Evolutionary conservation across 2,888 invertebrate species (phyloP).

Genomic region (Aspidapion aeneum): DNA sequence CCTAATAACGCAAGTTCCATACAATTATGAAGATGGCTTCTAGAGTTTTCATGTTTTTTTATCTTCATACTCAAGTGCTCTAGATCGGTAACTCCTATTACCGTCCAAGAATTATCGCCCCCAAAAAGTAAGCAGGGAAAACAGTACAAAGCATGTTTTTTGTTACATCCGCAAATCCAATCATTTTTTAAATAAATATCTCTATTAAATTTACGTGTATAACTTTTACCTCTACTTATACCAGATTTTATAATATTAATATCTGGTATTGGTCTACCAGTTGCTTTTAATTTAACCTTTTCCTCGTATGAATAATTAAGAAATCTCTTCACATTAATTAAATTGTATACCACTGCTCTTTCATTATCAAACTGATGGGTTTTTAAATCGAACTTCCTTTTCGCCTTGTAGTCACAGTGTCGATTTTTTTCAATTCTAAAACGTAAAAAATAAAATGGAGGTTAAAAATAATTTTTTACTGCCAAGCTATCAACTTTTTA

Average conservation of each 20-base stretch:
- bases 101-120: conserved; percentile 11
- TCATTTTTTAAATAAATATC: conserved; percentile 14
- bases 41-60: conserved; percentile 1
- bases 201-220: conserved; percentile 10
- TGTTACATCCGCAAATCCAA: conserved; percentile 20
- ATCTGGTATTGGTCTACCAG: no score
- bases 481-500: no score
- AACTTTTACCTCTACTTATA: conserved; percentile 4
- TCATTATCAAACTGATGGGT: no score
- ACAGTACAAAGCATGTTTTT: conserved; percentile 18
- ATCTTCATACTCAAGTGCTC: conserved; percentile 6
- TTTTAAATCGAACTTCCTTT: no score
- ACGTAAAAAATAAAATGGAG: no score
- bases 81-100: conserved; percentile 6
- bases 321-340: conserved; percentile 6
- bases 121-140: conserved; percentile 20
- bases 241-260: no score
- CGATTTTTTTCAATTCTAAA: no score
- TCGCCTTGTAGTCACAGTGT: no score
- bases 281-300: no score
- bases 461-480: no score
- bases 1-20: conserved; percentile 11
- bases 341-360: no score
- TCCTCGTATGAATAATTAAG: not conserved
- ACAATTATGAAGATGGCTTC: conserved; percentile 3